Conservation (phyloP, 92 coral and sea anemone genomes). For the Desmophyllum pertusum region DNA sequence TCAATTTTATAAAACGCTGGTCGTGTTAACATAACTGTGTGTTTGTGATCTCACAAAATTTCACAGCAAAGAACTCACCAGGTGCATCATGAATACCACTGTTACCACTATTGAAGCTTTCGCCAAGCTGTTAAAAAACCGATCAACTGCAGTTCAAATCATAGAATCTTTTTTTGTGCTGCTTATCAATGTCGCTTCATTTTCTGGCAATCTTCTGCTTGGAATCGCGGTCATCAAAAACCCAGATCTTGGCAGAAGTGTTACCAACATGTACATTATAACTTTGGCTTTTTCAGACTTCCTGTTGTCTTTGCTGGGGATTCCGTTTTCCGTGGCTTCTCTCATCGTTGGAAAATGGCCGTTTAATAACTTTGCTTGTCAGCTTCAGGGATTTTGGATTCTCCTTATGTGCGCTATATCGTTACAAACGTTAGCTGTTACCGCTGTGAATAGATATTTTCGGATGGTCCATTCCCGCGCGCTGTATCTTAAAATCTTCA, state of each 20-base stretch:
- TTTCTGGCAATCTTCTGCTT: conserved; percentile 66
- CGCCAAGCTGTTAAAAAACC: neutral
- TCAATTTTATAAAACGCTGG: neutral
- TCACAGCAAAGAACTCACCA: neutral
- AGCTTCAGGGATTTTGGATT: conserved; percentile 70
- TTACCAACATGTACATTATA: conserved; percentile 72
- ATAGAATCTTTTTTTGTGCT: neutral
- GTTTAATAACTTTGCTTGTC: conserved; percentile 50
- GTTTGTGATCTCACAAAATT: neutral
- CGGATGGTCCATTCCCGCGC: conserved; percentile 57
- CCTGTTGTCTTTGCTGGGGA: conserved; percentile 62
- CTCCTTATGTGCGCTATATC: conserved; percentile 66
- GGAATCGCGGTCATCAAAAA: conserved; percentile 66
- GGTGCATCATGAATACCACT: neutral
- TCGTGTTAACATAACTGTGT: neutral
- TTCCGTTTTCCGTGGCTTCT: conserved; percentile 56
- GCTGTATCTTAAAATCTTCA: conserved; percentile 60
- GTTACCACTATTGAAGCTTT: neutral
- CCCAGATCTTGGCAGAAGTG: conserved; percentile 55
- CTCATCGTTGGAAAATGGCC: conserved; percentile 62
- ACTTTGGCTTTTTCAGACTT: conserved; percentile 73
- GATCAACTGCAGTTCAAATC: neutral
- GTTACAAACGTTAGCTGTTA: conserved; percentile 67
- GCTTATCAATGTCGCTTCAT: neutral
- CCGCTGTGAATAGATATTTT: conserved; percentile 70